phyloP scores from a whole-genome alignment of 2,888 invertebrate species.

The Lacanobia wlatinum region DNA sequence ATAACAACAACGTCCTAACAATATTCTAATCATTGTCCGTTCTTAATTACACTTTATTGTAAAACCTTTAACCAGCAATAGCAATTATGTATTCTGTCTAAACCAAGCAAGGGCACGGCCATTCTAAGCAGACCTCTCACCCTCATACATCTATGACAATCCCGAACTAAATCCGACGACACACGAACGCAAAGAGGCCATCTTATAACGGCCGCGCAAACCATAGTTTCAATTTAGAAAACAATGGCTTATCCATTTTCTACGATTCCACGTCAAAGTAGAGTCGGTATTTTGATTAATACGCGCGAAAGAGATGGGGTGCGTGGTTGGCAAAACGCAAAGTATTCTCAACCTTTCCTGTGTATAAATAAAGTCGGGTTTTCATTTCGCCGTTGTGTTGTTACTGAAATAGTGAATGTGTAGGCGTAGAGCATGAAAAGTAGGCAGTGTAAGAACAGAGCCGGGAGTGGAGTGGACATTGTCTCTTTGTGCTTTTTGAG shows the following conservation, averaged over 20 bases:
- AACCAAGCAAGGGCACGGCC: conserved; percentile 79
- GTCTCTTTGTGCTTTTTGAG: conserved; percentile 72
- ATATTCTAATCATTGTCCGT: conserved; percentile 80
- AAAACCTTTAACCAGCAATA: conserved; percentile 76
- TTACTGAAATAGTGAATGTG: conserved; percentile 89
- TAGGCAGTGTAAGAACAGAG: conserved; percentile 88
- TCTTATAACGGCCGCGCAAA: conserved; percentile 77
- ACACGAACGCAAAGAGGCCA: conserved; percentile 72
- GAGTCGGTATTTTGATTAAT: conserved; percentile 90
- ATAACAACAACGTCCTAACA: conserved; percentile 76
- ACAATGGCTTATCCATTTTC: conserved; percentile 91
- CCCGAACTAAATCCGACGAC: conserved; percentile 44
- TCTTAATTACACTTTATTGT: conserved; percentile 70
- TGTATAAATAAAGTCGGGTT: conserved; percentile 77
- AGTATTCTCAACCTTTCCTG: conserved; percentile 75
- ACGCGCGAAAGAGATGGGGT: conserved; percentile 89
- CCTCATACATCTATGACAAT: conserved; percentile 66
- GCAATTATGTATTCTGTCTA: conserved; percentile 87
- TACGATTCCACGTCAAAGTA: conserved; percentile 90
- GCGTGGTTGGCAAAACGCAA: conserved; percentile 70
- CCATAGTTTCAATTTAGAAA: conserved; percentile 90
- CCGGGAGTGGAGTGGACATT: conserved; percentile 83
- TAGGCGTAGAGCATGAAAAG: conserved; percentile 90
- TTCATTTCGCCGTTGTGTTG: conserved; percentile 72
- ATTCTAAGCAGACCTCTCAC: conserved; percentile 66